Evolutionary conservation across 1,140 invertebrate species (phyloP).

Genomic region (Acromyrmex heyeri): DNA sequence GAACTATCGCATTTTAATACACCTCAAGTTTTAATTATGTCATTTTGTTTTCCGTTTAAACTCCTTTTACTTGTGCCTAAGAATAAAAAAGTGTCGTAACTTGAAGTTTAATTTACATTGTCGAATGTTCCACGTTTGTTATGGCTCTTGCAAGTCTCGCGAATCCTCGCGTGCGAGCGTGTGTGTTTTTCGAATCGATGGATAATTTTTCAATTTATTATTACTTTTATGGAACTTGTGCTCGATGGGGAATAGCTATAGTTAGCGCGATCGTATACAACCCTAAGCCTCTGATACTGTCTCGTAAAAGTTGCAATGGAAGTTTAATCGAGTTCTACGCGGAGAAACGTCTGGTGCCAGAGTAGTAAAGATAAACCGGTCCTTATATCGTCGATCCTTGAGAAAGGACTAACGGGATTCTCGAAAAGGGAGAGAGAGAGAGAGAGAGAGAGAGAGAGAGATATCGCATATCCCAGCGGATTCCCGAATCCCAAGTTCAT

Average conservation of each 20-base stretch:
- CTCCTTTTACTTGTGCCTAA: neutral
- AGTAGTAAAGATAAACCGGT: constrained; percentile 82
- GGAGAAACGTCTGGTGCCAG: constrained; percentile 76
- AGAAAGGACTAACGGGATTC: constrained; percentile 71
- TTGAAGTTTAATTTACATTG: neutral
- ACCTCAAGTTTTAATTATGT: neutral
- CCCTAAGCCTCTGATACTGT: constrained; percentile 74
- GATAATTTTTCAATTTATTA: constrained; percentile 72
- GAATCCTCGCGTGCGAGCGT: neutral
- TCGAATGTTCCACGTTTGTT: neutral
- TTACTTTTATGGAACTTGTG: constrained; percentile 25
- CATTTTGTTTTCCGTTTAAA: neutral
- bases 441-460: constrained; percentile 1
- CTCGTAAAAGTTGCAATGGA: constrained; percentile 81
- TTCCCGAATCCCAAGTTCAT: constrained; percentile 72
- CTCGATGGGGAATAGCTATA: neutral
- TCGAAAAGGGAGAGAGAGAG: constrained; percentile 28
- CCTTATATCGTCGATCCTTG: constrained; percentile 74
- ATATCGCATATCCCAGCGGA: constrained; percentile 68
- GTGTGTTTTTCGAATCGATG: neutral
- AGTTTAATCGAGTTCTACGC: constrained; percentile 82
- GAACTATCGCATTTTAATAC: neutral
- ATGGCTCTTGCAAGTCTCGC: neutral
- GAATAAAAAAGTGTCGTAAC: neutral
- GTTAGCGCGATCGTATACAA: constrained; percentile 68